phyloP scores from a whole-genome alignment of 2,113 vertebrate genomes.

The Asarcornis scutulata region DNA sequence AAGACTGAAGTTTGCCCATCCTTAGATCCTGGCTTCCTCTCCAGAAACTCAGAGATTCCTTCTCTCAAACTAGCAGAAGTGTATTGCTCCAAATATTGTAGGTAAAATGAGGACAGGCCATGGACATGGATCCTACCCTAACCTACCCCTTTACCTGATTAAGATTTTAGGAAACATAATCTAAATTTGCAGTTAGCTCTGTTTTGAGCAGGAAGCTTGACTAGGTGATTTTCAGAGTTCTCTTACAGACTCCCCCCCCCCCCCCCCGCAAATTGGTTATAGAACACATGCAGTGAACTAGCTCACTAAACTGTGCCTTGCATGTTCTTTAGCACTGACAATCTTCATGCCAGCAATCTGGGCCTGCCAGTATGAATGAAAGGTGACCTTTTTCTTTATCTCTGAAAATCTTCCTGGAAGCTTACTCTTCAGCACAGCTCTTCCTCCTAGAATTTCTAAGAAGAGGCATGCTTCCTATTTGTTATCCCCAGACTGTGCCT shows the following conservation, averaged over 20 bases:
- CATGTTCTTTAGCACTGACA: neutral
- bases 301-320: neutral
- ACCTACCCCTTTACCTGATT: neutral
- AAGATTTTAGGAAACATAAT: neutral
- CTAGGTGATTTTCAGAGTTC: neutral
- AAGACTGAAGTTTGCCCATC: neutral
- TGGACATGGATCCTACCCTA: rapidly evolving
- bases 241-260: no score
- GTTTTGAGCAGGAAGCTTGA: neutral
- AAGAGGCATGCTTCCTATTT: neutral
- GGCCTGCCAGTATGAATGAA: neutral
- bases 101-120: neutral
- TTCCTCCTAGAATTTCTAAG: neutral
- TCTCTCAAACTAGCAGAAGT: neutral
- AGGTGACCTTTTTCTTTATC: neutral
- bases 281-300: neutral
- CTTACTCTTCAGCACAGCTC: neutral
- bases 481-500: neutral
- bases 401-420: neutral
- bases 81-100: neutral
- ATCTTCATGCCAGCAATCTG: neutral
- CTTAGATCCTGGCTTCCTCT: neutral
- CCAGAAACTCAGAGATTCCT: neutral
- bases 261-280: neutral
- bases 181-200: neutral